These are phyloP conservation scores for Ormyrus pomaceus DNA, from an alignment of 2,888 invertebrate species.

Conservation along the genomic window DNA sequence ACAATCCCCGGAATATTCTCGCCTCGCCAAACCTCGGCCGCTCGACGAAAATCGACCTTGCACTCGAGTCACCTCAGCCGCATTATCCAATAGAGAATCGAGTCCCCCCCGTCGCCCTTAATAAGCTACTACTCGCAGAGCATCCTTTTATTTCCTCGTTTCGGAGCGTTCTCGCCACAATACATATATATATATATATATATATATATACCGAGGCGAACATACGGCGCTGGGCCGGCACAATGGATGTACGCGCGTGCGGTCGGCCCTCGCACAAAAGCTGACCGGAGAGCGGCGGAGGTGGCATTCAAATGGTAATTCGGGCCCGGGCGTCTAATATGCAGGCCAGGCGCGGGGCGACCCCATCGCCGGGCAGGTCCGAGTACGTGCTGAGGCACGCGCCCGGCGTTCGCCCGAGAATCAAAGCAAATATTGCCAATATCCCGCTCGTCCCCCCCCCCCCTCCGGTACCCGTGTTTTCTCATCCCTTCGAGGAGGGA, in stretches of 20 bases:
- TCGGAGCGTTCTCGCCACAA: neutral
- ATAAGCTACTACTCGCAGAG: constrained; percentile 7
- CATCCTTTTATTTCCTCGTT: constrained; percentile 46
- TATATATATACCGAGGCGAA: neutral
- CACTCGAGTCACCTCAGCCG: no score
- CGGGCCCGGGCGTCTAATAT: constrained; percentile 68
- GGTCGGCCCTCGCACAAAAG: constrained; percentile 67
- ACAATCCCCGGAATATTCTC: no score
- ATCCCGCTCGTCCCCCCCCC: constrained; percentile 66
- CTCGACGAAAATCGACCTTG: no score
- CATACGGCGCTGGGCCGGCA: constrained; percentile 38
- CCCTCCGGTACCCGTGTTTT: constrained; percentile 6
- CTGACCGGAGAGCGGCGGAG: constrained; percentile 63
- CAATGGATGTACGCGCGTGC: constrained; percentile 58
- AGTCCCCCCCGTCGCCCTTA: neutral
- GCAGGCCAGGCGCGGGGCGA: constrained; percentile 54
- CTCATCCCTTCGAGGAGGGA: constrained; percentile 50
- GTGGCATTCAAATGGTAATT: constrained; percentile 74
- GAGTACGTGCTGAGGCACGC: constrained; percentile 21
- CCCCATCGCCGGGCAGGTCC: neutral
- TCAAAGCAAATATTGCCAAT: constrained; percentile 76
- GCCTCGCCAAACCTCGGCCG: no score
- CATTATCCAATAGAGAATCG: neutral
- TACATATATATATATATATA: no score
- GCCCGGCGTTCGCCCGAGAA: constrained; percentile 65